Conservation (phyloP, 1,140 invertebrate species). For the Drosophila prosaltans region DNA sequence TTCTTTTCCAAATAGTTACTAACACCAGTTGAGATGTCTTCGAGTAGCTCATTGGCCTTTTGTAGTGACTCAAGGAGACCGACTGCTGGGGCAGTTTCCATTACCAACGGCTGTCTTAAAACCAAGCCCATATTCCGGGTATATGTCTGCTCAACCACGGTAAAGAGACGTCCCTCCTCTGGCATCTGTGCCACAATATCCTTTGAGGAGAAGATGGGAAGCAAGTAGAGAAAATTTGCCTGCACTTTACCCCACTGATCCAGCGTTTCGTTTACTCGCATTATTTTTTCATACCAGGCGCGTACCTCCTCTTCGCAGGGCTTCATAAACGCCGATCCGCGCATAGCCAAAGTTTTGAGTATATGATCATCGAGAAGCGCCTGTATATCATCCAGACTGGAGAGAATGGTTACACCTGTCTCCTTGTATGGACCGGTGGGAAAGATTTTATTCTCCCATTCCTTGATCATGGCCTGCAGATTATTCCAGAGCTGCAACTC, state of each 20-base stretch:
- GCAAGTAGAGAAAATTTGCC: constrained; percentile 94
- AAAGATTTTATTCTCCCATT: constrained; percentile 92
- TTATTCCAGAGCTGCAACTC: constrained; percentile 92
- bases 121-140: constrained; percentile 90
- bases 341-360: constrained; percentile 94
- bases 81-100: constrained; percentile 88
- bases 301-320: constrained; percentile 92
- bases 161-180: constrained; percentile 92
- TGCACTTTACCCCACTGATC: constrained; percentile 95
- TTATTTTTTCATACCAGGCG: constrained; percentile 92
- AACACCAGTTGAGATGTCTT: constrained; percentile 93
- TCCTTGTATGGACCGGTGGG: constrained; percentile 90
- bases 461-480: constrained; percentile 91
- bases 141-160: constrained; percentile 91
- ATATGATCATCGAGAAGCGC: constrained; percentile 94
- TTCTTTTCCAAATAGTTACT: constrained; percentile 96
- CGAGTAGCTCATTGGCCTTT: constrained; percentile 89
- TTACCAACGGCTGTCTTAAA: constrained; percentile 88
- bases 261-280: constrained; percentile 90
- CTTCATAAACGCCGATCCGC: constrained; percentile 95
- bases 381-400: constrained; percentile 93
- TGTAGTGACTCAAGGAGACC: constrained; percentile 90
- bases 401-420: constrained; percentile 90
- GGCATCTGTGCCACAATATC: constrained; percentile 97
- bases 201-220: constrained; percentile 96